Evolutionary conservation across 2,888 invertebrate genomes (phyloP).

Genomic region (Margaritifera margaritifera): DNA sequence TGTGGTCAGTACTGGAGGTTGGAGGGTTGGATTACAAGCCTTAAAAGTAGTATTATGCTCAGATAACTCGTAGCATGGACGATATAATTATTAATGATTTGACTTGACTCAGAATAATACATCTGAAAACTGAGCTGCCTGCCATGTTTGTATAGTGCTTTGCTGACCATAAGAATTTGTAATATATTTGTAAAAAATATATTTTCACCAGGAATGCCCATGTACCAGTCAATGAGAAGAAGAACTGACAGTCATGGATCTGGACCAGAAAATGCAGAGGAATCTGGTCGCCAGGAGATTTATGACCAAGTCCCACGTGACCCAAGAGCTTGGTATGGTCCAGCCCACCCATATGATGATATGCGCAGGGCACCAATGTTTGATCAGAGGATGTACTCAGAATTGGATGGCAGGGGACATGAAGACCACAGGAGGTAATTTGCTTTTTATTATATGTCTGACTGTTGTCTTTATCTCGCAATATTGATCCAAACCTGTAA

Average conservation of each 20-base stretch:
- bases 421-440: conserved; percentile 53
- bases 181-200: neutral
- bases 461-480: too few species aligned
- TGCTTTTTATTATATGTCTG: neutral
- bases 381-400: conserved; percentile 60
- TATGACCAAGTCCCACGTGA: conserved; percentile 10
- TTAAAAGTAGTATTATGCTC: too few species aligned
- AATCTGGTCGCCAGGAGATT: conserved; percentile 21
- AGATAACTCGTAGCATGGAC: too few species aligned
- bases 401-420: conserved; percentile 46
- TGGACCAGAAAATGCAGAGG: conserved; percentile 62
- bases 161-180: neutral
- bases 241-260: conserved; percentile 66
- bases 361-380: conserved; percentile 54
- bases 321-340: conserved; percentile 11
- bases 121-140: too few species aligned
- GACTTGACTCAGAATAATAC: too few species aligned
- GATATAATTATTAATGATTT: too few species aligned
- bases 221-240: conserved; percentile 61
- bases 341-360: conserved; percentile 55
- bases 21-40: too few species aligned
- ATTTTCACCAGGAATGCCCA: conserved; percentile 60
- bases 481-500: too few species aligned
- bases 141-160: too few species aligned
- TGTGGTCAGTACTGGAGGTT: too few species aligned